Conservation (phyloP, 2,113 vertebrate species). For the Hypocryptadius cinnamomeus region DNA sequence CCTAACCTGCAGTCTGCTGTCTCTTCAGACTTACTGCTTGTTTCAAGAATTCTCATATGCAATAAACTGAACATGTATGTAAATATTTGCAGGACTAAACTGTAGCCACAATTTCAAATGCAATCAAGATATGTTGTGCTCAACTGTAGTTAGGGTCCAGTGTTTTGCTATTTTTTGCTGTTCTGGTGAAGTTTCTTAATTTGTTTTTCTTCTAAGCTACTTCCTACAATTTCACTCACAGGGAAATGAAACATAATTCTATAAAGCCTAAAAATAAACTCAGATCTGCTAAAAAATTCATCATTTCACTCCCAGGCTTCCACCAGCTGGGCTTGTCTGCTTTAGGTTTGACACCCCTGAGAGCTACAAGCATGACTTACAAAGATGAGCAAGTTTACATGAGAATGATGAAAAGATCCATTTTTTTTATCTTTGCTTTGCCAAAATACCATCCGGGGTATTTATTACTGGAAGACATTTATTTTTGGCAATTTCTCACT, state of each 20-base stretch:
- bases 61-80: not conserved
- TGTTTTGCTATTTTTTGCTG: not conserved
- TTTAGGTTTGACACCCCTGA: slow-evolving; percentile 55
- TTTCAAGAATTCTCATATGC: not conserved
- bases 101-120: not conserved
- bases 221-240: slow-evolving; percentile 57
- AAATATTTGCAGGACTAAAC: not conserved
- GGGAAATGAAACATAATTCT: slow-evolving; percentile 65
- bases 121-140: not conserved
- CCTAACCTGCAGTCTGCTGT: not conserved
- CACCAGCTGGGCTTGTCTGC: slow-evolving; percentile 71
- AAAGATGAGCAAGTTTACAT: slow-evolving; percentile 51
- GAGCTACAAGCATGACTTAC: slow-evolving; percentile 56
- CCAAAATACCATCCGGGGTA: slow-evolving; percentile 17
- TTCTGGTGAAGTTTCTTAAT: not conserved
- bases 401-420: slow-evolving; percentile 24
- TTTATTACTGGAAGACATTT: not conserved
- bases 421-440: slow-evolving; percentile 3
- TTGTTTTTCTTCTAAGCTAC: slow-evolving; percentile 13
- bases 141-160: not conserved
- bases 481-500: not conserved
- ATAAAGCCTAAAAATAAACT: slow-evolving; percentile 68
- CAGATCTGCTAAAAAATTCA: slow-evolving; percentile 69
- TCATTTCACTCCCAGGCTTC: slow-evolving; percentile 58
- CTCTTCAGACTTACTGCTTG: not conserved